Conservation (phyloP, 2,113 vertebrate genomes). For the Embiotoca jacksoni region DNA sequence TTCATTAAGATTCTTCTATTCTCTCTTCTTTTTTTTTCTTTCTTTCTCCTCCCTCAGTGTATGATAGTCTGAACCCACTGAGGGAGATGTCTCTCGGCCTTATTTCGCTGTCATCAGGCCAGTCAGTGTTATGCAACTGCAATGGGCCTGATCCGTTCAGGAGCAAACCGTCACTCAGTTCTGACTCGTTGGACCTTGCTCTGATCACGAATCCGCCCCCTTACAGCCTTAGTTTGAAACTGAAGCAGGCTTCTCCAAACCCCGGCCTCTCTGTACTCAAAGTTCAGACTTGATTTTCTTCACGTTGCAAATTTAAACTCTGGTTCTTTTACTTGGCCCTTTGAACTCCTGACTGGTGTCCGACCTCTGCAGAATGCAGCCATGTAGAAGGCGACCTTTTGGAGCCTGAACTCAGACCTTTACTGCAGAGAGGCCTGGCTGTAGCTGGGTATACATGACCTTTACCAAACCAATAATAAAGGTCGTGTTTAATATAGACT, state of each 20-base stretch:
- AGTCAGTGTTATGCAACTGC: slow-evolving; percentile 38
- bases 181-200: slow-evolving; percentile 57
- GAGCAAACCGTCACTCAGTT: not conserved
- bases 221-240: not conserved
- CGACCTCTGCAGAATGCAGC: slow-evolving; percentile 76
- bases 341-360: slow-evolving; percentile 49
- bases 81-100: no score
- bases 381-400: slow-evolving; percentile 72
- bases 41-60: not conserved
- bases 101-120: not conserved
- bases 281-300: slow-evolving; percentile 29
- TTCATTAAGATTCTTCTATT: not conserved
- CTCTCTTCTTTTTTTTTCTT: not conserved
- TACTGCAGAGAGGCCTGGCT: slow-evolving; percentile 46
- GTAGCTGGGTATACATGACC: slow-evolving; percentile 65
- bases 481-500: slow-evolving; percentile 80
- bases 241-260: not conserved
- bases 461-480: slow-evolving; percentile 72
- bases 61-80: not conserved
- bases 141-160: slow-evolving; percentile 5
- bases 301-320: slow-evolving; percentile 38
- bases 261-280: slow-evolving; percentile 29
- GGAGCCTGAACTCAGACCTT: slow-evolving; percentile 82
- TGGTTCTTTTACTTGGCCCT: slow-evolving; percentile 3
- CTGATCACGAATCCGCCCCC: slow-evolving; percentile 30